Conservation (phyloP, 2,797 vertebrate species). For the Melanotaenia maccullochi region DNA sequence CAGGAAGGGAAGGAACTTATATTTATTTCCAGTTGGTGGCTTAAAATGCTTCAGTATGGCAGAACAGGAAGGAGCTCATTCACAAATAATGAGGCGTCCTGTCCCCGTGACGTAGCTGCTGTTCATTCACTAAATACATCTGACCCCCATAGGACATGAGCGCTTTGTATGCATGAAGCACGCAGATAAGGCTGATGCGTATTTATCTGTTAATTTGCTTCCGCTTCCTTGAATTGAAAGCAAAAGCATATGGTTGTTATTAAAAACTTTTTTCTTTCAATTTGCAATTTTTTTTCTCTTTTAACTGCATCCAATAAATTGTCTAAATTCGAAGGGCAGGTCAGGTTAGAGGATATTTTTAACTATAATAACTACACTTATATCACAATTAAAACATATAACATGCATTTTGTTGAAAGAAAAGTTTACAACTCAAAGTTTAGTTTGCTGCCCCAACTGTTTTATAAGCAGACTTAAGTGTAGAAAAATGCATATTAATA, state of each 20-base stretch:
- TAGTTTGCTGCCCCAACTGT: conserved; percentile 55
- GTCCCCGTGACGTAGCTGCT: conserved; percentile 68
- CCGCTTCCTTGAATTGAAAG: conserved; percentile 33
- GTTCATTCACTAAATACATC: conserved; percentile 70
- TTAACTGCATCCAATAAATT: background rate
- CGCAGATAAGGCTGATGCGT: conserved; percentile 41
- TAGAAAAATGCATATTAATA: conserved; percentile 53
- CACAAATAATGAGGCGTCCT: conserved; percentile 79
- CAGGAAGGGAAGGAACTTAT: conserved; percentile 47
- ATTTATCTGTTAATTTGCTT: conserved; percentile 44
- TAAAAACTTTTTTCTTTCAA: background rate
- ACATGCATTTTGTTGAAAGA: conserved; percentile 4
- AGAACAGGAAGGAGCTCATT: conserved; percentile 79
- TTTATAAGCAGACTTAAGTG: conserved; percentile 76
- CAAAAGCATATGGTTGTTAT: conserved; percentile 35
- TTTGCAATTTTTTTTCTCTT: background rate
- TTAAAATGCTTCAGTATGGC: conserved; percentile 79
- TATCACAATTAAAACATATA: background rate
- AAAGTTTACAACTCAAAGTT: conserved; percentile 9
- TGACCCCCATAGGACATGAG: conserved; percentile 55
- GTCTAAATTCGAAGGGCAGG: too few species aligned
- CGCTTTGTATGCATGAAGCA: conserved; percentile 32
- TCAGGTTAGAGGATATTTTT: background rate
- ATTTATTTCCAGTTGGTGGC: conserved; percentile 72
- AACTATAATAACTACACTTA: background rate